Conservation (phyloP, 2,888 invertebrate species). For the Cosmopolites sordidus region DNA sequence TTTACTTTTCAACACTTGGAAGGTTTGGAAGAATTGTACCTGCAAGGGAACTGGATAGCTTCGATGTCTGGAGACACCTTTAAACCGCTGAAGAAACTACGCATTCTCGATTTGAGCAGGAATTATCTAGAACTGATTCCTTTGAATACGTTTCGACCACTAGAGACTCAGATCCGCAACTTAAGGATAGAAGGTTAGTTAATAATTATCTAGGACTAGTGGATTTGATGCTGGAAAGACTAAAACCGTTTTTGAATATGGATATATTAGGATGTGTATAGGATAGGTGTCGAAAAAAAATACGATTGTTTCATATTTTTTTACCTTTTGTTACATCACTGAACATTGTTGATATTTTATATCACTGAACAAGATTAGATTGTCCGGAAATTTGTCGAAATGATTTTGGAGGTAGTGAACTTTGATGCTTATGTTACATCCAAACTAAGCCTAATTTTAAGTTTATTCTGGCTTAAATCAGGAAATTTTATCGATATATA, state of each 20-base stretch:
- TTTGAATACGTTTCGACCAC: slow-evolving; percentile 67
- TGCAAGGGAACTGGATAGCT: slow-evolving; percentile 80
- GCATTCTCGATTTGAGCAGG: slow-evolving; percentile 71
- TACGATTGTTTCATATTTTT: too few species aligned
- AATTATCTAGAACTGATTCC: slow-evolving; percentile 81
- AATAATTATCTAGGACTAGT: neutral
- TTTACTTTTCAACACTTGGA: slow-evolving; percentile 73
- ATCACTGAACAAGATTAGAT: neutral
- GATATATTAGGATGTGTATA: too few species aligned
- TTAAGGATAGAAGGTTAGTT: slow-evolving; percentile 75
- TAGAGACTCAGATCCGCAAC: slow-evolving; percentile 78
- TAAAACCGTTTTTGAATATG: too few species aligned
- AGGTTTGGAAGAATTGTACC: slow-evolving; percentile 70
- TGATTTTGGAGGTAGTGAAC: neutral
- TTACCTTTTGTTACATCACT: too few species aligned
- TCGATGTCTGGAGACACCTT: slow-evolving; percentile 74
- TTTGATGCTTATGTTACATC: too few species aligned
- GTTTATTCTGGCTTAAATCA: too few species aligned
- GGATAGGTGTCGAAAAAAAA: too few species aligned
- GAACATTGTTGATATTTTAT: too few species aligned
- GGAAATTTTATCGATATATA: too few species aligned
- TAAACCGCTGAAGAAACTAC: slow-evolving; percentile 68
- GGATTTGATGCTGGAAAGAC: too few species aligned
- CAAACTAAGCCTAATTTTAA: too few species aligned
- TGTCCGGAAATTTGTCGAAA: neutral